Evolutionary conservation across 2,113 vertebrate genomes (phyloP), one percentile per base, ranked within the genome.

Genomic region (Phalacrocorax carbo): DNA sequence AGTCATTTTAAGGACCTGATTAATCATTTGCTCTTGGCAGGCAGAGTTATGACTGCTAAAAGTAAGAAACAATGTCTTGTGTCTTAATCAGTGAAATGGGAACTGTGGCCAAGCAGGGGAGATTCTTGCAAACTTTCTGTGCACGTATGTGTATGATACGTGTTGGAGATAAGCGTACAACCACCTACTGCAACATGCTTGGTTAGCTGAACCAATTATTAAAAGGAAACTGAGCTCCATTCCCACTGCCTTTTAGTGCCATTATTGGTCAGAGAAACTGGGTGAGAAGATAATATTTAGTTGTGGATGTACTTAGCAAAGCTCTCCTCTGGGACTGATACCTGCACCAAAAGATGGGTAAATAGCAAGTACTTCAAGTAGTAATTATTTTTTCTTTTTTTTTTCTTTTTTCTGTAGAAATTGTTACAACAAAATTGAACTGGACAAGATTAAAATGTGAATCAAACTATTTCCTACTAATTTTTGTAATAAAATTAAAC

Each of bases 1-100:
- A 97, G 91, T 96, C 95, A 73, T 95, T 98, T 97, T 96, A 91
- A 86, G 96, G 92, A 75, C 86, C 65, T 90, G 83, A 95, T 82
- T 94, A 97, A 97, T 96, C 91, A 86, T 65, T 86, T 95, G 23
- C 68, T 82, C 40, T 83, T 82, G 68, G 77, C 85, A 96, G 88
- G 70, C 38, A 89, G 92, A 77, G 60, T 92, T 92, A 80, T 25
- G 5, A 65, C 79, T 93, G 76, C 65, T 94, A 92, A 92, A 96
- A 86, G 62, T 93, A 86, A 82, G 64, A 96, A 94, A 96, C 81
- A 95, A 91, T 94, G 77, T 78, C 78, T 75, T 93, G 57, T 51
- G 79, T 86, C 92, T 72, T 95, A 94, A 93, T 81, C 77, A 94
- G n/a, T 2, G 52, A 87, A 95, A 79, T 62, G 70, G 46, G 32